Evolutionary conservation across 2,113 vertebrate species (phyloP), one percentile per base, ranked within the genome.

Genomic region (Ramphastos sulfuratus): DNA sequence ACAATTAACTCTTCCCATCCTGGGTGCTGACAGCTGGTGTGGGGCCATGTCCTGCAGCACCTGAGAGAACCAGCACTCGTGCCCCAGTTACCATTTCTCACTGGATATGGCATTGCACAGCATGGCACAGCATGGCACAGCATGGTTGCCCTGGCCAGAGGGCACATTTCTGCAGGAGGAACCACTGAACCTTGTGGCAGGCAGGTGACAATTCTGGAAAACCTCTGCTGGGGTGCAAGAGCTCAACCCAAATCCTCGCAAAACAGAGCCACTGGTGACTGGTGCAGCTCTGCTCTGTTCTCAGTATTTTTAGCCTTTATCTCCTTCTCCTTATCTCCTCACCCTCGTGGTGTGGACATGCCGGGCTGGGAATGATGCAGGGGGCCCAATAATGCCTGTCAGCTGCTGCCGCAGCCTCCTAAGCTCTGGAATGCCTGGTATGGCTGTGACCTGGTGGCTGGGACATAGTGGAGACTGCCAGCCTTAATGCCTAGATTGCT

Each of bases 301-400:
- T 60, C 11, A 2, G 55, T 92, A 94, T 97, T 97, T 97, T 97
- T 94, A 96, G 93, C 46, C 55, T 67, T 71, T n/a, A 21, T 54
- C 58, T 69, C 71, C 30, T 8, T 18, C 44, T 67, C 58, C 64
- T n/a, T 84, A 44, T 42, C 2, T 2, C 44, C 56, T 48, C 20
- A 39, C 39, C 31, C 3, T 5, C 46, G 27, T 4, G 20, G 19
- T 3, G 3, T 14, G 28, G 59, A 31, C 6, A 10, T 27, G 67
- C 52, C 52, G 80, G 54, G 59, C 15, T 46, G 61, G 79, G 76
- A 78, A 71, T 55, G 92, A 61, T 18, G 27, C 35, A 25, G 81
- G 50, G 39, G 30, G 16, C 56, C 66, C 81, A 67, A 33, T 12
- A 42, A 76, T 94, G 92, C 55, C 90, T 67, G 83, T 86, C 82